Evolutionary conservation across 1,140 invertebrate species (phyloP), one percentile per base, ranked within the genome.

Genomic region (Microplitis demolitor): DNA sequence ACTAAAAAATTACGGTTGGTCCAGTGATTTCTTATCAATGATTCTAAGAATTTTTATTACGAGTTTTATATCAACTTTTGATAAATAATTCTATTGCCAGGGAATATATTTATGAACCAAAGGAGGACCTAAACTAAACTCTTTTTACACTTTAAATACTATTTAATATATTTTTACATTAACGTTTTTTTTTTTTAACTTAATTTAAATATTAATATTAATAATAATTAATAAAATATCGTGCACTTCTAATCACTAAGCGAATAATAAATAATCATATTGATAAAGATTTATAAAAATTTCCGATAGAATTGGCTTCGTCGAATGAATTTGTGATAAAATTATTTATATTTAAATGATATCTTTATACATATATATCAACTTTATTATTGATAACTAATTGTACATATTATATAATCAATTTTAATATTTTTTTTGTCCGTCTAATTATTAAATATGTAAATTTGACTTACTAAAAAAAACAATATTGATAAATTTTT

Each of bases 271-370:
- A 31, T 8, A 60, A 39, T 39, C 4, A 39, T 39, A 5, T 9
- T 45, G 39, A 45, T 45, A 45, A 45, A 45, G 11, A 45, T 11
- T 8, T 45, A 3, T 6, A 45, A 45, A 45, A 45, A 45, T 45
- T 45, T 45, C 39, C 39, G 8, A 14, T 66, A 39, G 16, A 31
- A 14, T 66, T 16, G 34, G 14, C 14, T 50, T 51, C 9, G 37
- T 64, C 39, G 16, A 24, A 16, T 66, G 24, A 66, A 66, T 66
- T 66, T 66, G 63, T 66, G 63, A 66, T 66, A 51, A 54, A 16
- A 66, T 50, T 50, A 51, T 66, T 66, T 66, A 66, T 51, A 64
- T 34, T 16, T 61, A 31, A 11, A 31, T 61, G 16, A 31, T 61
- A 3, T 61, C 5, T 54, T 6, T 24, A 56, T 56, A 8, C 6